Conservation (phyloP, 2,888 invertebrate species). For the Drosophila kambysellisi region DNA sequence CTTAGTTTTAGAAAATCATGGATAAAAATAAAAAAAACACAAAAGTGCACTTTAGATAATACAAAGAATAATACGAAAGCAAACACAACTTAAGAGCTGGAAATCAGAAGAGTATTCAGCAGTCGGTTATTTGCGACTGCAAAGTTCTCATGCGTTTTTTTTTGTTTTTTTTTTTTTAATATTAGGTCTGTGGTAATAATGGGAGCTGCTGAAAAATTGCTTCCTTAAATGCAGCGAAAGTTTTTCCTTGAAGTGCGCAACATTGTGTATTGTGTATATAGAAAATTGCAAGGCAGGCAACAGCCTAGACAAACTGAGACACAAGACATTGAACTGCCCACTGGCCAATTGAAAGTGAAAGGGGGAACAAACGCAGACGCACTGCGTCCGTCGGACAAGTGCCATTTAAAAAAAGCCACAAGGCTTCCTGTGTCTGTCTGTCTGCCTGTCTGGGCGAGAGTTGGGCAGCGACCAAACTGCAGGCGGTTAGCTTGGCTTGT, state of each 20-base stretch:
- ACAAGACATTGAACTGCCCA: constrained; percentile 63
- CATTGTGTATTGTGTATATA: constrained; percentile 22
- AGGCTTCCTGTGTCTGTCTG: constrained; percentile 1
- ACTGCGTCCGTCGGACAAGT: constrained; percentile 6
- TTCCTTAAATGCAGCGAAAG: constrained; percentile 59
- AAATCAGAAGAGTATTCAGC: not conserved
- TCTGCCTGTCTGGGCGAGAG: not conserved
- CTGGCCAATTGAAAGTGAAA: constrained; percentile 74
- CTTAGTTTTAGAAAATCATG: not conserved
- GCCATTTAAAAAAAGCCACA: constrained; percentile 1
- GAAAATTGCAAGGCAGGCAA: not conserved
- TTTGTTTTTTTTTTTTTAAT: not conserved
- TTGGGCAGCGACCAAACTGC: constrained; percentile 7
- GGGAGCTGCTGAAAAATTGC: constrained; percentile 50
- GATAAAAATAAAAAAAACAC: not conserved
- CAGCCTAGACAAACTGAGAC: not conserved
- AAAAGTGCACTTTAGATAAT: not conserved
- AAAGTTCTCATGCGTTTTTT: not conserved
- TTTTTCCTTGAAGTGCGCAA: constrained; percentile 67
- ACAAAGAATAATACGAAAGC: not conserved
- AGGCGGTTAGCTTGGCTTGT: constrained; percentile 3
- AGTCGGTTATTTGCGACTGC: not conserved
- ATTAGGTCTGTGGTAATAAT: not conserved
- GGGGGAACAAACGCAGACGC: constrained; percentile 44
- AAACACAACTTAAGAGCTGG: not conserved